Evolutionary conservation across 2,797 vertebrate species (phyloP).

Genomic region (Melanotaenia boesemani): DNA sequence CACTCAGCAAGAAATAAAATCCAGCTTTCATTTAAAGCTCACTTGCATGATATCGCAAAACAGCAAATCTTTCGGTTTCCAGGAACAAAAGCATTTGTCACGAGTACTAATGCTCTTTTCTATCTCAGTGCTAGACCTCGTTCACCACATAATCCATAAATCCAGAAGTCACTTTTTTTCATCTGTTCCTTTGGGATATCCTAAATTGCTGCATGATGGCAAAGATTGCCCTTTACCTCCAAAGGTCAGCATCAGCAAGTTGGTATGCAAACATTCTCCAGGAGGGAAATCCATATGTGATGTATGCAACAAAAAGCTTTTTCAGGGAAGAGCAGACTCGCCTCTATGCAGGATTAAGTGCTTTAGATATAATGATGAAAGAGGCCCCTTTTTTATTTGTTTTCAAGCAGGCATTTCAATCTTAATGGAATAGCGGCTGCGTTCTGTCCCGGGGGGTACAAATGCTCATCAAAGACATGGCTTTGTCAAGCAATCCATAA

Average conservation of each 20-base stretch:
- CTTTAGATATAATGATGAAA: conserved; percentile 79
- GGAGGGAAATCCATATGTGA: conserved; percentile 63
- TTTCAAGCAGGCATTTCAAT: conserved; percentile 71
- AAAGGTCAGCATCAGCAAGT: conserved; percentile 48
- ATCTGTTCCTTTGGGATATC: conserved; percentile 17
- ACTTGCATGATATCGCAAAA: conserved; percentile 24
- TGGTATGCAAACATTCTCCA: conserved; percentile 57
- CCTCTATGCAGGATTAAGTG: conserved; percentile 75
- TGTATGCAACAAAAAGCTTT: conserved; percentile 64
- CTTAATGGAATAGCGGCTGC: conserved; percentile 67
- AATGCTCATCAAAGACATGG: conserved; percentile 76
- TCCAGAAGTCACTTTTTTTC: conserved; percentile 22
- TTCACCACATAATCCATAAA: conserved; percentile 31
- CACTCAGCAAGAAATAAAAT: conserved; percentile 47
- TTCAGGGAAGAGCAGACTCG: conserved; percentile 49
- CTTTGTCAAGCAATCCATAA: conserved; percentile 78
- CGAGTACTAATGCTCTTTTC: conserved; percentile 28
- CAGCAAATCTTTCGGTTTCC: conserved; percentile 28
- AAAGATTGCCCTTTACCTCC: conserved; percentile 35
- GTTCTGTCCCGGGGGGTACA: conserved; percentile 72
- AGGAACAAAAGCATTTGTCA: conserved; percentile 50
- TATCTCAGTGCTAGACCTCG: conserved; percentile 21
- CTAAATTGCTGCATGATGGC: conserved; percentile 12
- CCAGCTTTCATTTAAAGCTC: conserved; percentile 42
- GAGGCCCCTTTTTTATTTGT: conserved; percentile 74